phyloP scores from a whole-genome alignment of 2,797 vertebrate genomes.

The Enteromius radiatus region DNA sequence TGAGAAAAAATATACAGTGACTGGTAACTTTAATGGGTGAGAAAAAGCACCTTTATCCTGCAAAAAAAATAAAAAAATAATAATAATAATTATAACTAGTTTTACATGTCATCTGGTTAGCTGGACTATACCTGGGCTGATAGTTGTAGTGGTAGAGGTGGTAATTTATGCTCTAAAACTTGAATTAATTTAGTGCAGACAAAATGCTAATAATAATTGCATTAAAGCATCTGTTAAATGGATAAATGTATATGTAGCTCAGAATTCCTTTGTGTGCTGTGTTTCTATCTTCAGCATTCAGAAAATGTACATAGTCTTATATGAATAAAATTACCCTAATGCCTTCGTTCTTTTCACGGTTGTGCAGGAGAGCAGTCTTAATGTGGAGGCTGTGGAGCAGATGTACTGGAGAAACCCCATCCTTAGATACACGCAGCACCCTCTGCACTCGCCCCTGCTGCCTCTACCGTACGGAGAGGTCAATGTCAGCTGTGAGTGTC shows the following conservation, averaged over 20 bases:
- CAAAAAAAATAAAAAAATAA: neutral
- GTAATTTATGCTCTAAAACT: neutral
- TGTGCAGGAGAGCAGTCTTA: constrained; percentile 87
- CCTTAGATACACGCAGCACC: constrained; percentile 91
- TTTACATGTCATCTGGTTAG: neutral
- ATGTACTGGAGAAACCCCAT: constrained; percentile 93
- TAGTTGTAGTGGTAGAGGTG: neutral
- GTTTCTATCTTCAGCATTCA: neutral
- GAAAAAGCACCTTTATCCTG: neutral
- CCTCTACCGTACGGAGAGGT: constrained; percentile 90
- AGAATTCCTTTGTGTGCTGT: constrained; percentile 28
- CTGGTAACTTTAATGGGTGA: neutral
- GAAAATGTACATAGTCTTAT: neutral
- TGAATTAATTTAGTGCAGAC: neutral
- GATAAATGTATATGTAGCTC: neutral
- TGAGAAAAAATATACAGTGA: neutral
- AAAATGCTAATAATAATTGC: no score
- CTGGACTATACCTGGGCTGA: neutral
- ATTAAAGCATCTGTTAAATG: no score
- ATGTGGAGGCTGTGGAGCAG: constrained; percentile 91
- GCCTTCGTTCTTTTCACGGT: constrained; percentile 21
- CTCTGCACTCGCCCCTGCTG: constrained; percentile 90
- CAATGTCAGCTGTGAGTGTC: constrained; percentile 81
- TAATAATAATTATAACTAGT: neutral
- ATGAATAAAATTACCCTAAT: constrained; percentile 28